These are phyloP conservation scores for Zygogramma bicolorata DNA, from an alignment of 2,888 invertebrate species.

Conservation along the genomic window DNA sequence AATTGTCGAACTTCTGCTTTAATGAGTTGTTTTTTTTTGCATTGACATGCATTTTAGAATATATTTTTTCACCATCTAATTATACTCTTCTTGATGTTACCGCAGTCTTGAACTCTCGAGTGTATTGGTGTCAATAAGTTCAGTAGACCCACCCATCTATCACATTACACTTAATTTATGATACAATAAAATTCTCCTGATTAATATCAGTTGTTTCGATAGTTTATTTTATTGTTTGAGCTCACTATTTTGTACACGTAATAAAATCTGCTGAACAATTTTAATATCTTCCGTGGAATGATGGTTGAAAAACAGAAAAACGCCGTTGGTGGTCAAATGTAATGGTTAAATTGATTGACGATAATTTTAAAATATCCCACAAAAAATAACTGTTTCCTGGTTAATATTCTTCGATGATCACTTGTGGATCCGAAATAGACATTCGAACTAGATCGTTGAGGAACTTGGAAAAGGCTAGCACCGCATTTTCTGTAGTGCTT, in stretches of 20 bases:
- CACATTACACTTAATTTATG: slow-evolving; percentile 12
- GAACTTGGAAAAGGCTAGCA: no score
- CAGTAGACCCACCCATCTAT: slow-evolving; percentile 10
- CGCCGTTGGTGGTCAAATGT: background rate
- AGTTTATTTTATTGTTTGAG: slow-evolving; percentile 1
- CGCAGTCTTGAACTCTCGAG: background rate
- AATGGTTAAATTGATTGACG: background rate
- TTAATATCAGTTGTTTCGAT: slow-evolving; percentile 3
- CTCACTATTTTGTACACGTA: background rate
- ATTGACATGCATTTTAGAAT: no score
- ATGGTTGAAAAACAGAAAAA: background rate
- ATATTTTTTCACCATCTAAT: no score
- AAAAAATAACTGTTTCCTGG: background rate
- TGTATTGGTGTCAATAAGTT: slow-evolving; percentile 7
- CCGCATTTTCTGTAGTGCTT: no score
- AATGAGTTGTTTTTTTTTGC: no score
- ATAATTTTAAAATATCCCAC: background rate
- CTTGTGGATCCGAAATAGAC: background rate
- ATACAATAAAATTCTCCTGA: slow-evolving; percentile 5
- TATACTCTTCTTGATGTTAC: background rate
- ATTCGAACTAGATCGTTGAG: no score
- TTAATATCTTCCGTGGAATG: background rate
- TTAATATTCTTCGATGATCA: background rate
- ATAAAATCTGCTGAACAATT: background rate
- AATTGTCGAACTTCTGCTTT: no score